Evolutionary conservation across 2,888 invertebrate genomes (phyloP), one percentile per base, ranked within the genome.

Genomic region (Criorhina ranunculi): DNA sequence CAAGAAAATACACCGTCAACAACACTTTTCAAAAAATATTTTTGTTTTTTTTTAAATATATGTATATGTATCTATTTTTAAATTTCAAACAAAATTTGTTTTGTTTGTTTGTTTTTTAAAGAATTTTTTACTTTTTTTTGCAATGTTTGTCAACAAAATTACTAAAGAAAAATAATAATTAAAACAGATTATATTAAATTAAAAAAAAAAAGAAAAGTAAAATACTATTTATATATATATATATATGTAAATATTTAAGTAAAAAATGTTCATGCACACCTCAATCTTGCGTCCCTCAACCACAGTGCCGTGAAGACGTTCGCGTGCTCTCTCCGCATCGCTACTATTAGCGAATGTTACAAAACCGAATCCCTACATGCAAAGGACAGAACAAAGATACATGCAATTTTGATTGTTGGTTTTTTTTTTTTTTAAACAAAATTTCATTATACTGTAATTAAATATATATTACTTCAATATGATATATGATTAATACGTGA

Each of bases 261-360:
- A 93, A 93, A 93, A 94, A 94, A 93, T 94, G 93, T 92, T 95
- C 97, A 97, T 97, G 97, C 97, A 97, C 97, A 99, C 99, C 98
- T 99, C 99, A 96, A 99, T 99, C 96, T 99, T 99, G 95, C 99
- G 96, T 95, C 99, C 99, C 97, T 99, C 99, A 96, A 99, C 98
- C 96, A 99, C 98, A 95, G 98, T 98, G 96, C 99, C 99, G 96
- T 99, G 99, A 95, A 99, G 97, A 96, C 98, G 98, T 96, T 98
- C 98, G 95, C 99, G 98, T 96, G 99, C 99, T 96, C 98, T 97
- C 96, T 99, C 99, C 94, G 99, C 99, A 95, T 99, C 99, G 95
- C 96, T 97, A 96, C 98, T 98, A 96, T 98, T 98, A 96, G 98
- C 98, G 98, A 99, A 99, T 96, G 99, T 99, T 96, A 99, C 99